Evolutionary conservation across 2,113 vertebrate genomes (phyloP).

Genomic region (Cyprinodon variegatus): DNA sequence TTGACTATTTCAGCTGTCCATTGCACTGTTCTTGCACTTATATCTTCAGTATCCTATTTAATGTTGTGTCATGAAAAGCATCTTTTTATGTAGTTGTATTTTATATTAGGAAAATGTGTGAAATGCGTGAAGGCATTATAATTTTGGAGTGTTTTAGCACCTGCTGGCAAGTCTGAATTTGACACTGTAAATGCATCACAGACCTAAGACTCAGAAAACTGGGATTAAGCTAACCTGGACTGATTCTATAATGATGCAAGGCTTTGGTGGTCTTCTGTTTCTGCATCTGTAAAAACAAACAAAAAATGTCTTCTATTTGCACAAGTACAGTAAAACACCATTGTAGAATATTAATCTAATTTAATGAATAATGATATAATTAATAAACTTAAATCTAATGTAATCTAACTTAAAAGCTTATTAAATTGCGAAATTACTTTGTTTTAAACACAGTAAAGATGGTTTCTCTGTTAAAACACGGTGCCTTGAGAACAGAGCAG

Average conservation of each 20-base stretch:
- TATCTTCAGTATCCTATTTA: constrained; percentile 24
- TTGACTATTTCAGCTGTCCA: constrained; percentile 15
- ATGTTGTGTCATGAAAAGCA: constrained; percentile 17
- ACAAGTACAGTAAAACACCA: background rate
- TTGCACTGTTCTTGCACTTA: constrained; percentile 22
- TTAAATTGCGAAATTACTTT: constrained; percentile 20
- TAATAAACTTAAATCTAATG: too few relatives aligned
- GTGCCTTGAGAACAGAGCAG: constrained; percentile 63
- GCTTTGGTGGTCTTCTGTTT: background rate
- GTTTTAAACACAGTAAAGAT: constrained; percentile 22
- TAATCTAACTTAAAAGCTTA: background rate
- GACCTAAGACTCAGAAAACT: constrained; percentile 6
- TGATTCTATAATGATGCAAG: background rate
- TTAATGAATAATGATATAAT: background rate
- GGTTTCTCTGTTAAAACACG: constrained; percentile 33
- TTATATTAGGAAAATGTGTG: constrained; percentile 17
- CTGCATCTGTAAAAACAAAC: constrained; percentile 10
- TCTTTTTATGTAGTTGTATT: constrained; percentile 17
- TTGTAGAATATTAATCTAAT: constrained; percentile 8
- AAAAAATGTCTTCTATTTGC: constrained; percentile 1
- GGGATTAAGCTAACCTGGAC: constrained; percentile 1
- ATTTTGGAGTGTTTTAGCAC: constrained; percentile 23
- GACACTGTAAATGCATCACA: constrained; percentile 9
- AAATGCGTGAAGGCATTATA: background rate
- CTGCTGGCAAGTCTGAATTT: constrained; percentile 17